Base-by-base conservation (phyloP, 2,888 invertebrate genomes). In the Lysandra bellargus region DNA sequence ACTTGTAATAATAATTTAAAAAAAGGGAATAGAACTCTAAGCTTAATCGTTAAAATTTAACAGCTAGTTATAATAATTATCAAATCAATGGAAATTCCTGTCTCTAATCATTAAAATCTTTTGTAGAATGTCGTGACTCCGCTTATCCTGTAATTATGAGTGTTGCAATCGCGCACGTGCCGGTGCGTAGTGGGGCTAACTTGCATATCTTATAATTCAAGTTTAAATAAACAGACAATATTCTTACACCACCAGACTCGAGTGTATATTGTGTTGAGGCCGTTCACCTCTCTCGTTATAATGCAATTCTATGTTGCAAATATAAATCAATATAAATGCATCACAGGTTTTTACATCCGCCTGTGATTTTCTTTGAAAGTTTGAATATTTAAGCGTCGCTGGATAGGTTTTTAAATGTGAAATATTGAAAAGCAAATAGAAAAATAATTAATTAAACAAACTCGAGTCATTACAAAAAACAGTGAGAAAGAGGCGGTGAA, bases 81-180 rank as follows among this genome's bases (percentile, higher is more conserved):
- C 33, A 57, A 72, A 75, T 75, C 75, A 83, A 83, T 83, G 83
- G 81, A 84, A 84, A 85, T 84, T 84, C 84, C 83, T 79, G 84
- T 78, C 81, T 73, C 82, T 76, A 76, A 83, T 81, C 84, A 81
- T 81, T 81, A 82, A 83, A 83, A 82, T 83, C 81, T 83, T 83
- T 85, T 85, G 84, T 82, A 80, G 85, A 84, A 85, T 86, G 86
- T 86, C 84, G 84, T 83, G 84, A 85, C 86, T 87, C 84, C 83
- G 84, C 84, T 82, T 84, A 84, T 83, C 84, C 84, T 84, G 81
- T 86, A 84, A 85, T 86, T 86, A 85, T 82, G 80, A 82, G 85
- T 84, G 85, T 84, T 85, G 84, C 83, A 84, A 82, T 82, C 82
- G 82, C 82, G 86, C 86, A 87, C 86, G 86, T 87, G 85, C 84